phyloP scores from a whole-genome alignment of 2,113 vertebrate species.

The Falcunculus frontatus region DNA sequence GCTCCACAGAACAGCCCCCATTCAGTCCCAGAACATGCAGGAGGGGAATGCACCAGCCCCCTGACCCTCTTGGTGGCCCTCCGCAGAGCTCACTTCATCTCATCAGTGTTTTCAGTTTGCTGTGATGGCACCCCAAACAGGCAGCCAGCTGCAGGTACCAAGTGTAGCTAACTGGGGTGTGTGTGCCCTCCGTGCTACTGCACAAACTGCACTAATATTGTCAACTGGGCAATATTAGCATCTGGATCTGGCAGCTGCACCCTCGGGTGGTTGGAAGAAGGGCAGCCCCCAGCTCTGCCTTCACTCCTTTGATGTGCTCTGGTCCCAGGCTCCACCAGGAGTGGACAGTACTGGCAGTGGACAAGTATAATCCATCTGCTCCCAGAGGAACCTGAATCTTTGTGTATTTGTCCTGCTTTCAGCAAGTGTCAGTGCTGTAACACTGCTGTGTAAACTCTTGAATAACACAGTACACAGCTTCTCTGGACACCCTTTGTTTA shows the following conservation, averaged over 20 bases:
- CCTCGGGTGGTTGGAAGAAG: not conserved
- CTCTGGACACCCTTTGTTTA: not conserved
- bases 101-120: not conserved
- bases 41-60: not conserved
- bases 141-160: not conserved
- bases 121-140: not conserved
- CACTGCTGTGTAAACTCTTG: not conserved
- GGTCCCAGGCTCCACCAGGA: not conserved
- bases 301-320: not conserved
- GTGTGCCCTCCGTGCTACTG: not conserved
- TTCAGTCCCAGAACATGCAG: not conserved
- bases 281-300: not conserved
- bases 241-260: not conserved
- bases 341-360: not conserved
- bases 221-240: not conserved
- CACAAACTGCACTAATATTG: not conserved
- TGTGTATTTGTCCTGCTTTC: not conserved
- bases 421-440: not conserved
- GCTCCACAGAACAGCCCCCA: not conserved
- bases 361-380: not conserved
- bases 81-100: not conserved
- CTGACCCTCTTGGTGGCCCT: not conserved
- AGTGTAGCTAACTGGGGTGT: too few relatives aligned
- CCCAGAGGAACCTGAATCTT: not conserved
- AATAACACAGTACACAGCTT: fast-evolving